phyloP scores from a whole-genome alignment of 1,140 invertebrate species.

The Diorhabda carinulata region DNA sequence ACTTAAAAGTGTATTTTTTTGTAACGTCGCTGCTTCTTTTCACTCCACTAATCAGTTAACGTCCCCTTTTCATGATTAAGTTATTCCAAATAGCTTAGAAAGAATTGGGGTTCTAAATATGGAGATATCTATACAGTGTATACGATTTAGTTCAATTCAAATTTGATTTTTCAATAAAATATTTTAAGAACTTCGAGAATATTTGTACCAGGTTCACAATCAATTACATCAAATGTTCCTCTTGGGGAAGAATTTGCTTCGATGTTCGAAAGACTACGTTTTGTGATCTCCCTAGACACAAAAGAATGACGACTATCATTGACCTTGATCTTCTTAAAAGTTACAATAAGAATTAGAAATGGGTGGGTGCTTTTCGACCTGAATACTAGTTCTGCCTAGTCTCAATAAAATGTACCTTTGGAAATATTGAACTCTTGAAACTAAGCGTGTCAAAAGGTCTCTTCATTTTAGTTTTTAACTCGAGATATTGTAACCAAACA shows the following conservation, averaged over 20 bases:
- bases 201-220: too few relatives aligned
- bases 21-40: slow-evolving; percentile 4
- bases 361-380: too few relatives aligned
- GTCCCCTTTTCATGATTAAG: slow-evolving; percentile 16
- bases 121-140: slow-evolving; percentile 1
- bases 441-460: neutral
- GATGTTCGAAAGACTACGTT: neutral
- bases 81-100: slow-evolving; percentile 10
- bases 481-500: too few relatives aligned
- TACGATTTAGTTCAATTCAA: neutral
- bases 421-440: neutral
- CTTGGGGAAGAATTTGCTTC: too few relatives aligned
- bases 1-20: slow-evolving; percentile 13
- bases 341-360: too few relatives aligned
- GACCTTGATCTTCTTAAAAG: too few relatives aligned
- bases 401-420: neutral
- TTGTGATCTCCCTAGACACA: too few relatives aligned
- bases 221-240: too few relatives aligned
- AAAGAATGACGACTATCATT: too few relatives aligned
- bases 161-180: too few relatives aligned
- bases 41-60: slow-evolving; percentile 16
- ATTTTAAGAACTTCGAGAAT: too few relatives aligned
- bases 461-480: neutral
- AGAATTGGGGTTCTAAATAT: slow-evolving; percentile 4
- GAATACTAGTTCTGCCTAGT: neutral